A percentile compares a stretch with the other conserved stretches of the same genome.
Evolutionary conservation across 2,888 invertebrate genomes (phyloP).

Genomic region (Drosophila colorata): DNA sequence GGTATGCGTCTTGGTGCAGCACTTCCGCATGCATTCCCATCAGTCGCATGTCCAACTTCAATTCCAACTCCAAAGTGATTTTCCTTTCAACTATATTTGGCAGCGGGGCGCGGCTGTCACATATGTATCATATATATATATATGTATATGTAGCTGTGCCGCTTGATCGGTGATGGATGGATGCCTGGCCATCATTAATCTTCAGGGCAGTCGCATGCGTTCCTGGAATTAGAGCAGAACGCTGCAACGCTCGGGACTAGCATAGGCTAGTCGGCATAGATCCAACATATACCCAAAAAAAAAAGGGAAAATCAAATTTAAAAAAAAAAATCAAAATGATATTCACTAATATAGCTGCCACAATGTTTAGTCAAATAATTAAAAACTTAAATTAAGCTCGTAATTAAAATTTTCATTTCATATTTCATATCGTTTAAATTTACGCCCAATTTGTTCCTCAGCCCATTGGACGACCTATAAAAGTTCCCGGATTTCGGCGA

Average conservation of each 20-base stretch:
- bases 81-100: constrained; percentile 68
- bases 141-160: constrained; percentile 36
- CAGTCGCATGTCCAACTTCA: constrained; percentile 32
- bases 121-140: background rate
- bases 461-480: constrained; percentile 44
- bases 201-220: constrained; percentile 42
- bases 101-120: constrained; percentile 46
- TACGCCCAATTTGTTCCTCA: constrained; percentile 60
- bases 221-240: constrained; percentile 74
- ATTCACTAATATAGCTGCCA: background rate
- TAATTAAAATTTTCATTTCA: constrained; percentile 54
- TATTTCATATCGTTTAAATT: constrained; percentile 37
- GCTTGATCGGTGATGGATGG: constrained; percentile 75
- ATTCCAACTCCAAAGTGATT: constrained; percentile 42
- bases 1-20: constrained; percentile 12
- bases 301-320: background rate
- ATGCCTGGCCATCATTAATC: constrained; percentile 70
- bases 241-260: background rate
- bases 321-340: background rate
- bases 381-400: constrained; percentile 52
- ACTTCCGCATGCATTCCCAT: constrained; percentile 66
- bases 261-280: constrained; percentile 4
- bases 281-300: background rate
- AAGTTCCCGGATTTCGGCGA: constrained; percentile 9
- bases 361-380: constrained; percentile 43